These are phyloP conservation scores for Colletes gigas DNA, from an alignment of 1,140 invertebrate genomes.

Conservation along the genomic window DNA sequence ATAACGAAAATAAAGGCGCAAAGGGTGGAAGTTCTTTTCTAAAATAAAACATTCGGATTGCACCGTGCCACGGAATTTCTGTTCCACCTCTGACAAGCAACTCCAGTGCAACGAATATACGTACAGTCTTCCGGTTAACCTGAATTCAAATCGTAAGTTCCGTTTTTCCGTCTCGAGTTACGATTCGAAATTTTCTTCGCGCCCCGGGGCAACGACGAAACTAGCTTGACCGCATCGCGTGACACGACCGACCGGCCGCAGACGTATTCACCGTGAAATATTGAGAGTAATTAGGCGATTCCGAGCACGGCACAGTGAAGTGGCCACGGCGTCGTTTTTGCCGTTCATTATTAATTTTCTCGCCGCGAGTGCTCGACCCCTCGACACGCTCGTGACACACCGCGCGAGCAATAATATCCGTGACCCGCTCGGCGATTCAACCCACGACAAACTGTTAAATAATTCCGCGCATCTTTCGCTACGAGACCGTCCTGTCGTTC, in stretches of 20 bases:
- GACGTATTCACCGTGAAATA: conserved; percentile 64
- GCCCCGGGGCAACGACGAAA: conserved; percentile 54
- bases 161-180: background rate
- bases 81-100: no score
- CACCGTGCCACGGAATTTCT: no score
- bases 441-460: conserved; percentile 17
- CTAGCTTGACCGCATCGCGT: conserved; percentile 63
- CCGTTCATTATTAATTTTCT: conserved; percentile 71
- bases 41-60: no score
- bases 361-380: conserved; percentile 40
- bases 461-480: background rate
- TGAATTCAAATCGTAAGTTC: background rate
- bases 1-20: no score
- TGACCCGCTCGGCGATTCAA: conserved; percentile 5
- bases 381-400: conserved; percentile 10
- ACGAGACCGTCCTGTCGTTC: background rate
- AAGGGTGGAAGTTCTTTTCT: no score
- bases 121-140: background rate
- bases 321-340: conserved; percentile 60
- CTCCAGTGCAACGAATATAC: background rate
- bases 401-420: conserved; percentile 37
- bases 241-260: conserved; percentile 50
- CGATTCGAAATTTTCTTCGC: conserved; percentile 13
- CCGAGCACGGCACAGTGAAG: conserved; percentile 55
- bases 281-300: conserved; percentile 64